A percentile compares a stretch with the other conserved stretches of the same genome.
Evolutionary conservation across 1,140 invertebrate genomes (phyloP).

Genomic region (Bombus terrestris): DNA sequence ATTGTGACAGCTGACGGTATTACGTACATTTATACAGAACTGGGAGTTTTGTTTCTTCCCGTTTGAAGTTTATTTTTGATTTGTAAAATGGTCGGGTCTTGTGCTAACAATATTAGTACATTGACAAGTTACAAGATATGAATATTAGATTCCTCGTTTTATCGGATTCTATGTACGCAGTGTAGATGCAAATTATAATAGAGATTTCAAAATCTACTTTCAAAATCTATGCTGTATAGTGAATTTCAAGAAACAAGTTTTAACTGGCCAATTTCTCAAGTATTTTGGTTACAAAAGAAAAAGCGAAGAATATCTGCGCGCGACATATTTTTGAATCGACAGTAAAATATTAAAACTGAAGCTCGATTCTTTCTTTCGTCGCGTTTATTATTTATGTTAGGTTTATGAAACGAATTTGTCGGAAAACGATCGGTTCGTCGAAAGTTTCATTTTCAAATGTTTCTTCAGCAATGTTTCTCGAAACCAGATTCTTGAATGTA

Average conservation of each 20-base stretch:
- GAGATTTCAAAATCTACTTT: no score
- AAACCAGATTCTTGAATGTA: no score
- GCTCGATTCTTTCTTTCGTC: not conserved
- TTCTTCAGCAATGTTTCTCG: not conserved
- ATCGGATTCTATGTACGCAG: no score
- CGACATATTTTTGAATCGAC: not conserved
- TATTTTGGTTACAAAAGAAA: not conserved
- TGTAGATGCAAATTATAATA: no score
- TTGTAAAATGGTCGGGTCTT: not conserved
- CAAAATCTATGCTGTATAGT: not conserved
- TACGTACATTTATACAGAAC: not conserved
- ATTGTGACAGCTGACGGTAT: slow-evolving; percentile 6
- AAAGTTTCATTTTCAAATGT: not conserved
- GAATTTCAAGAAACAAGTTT: not conserved
- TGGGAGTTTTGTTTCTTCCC: no score
- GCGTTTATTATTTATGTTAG: not conserved
- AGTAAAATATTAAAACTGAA: not conserved
- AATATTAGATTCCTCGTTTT: no score
- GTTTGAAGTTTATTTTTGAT: not conserved
- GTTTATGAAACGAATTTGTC: not conserved
- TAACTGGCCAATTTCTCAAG: no score
- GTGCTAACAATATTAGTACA: not conserved
- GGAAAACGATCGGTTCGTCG: no score
- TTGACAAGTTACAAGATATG: no score
- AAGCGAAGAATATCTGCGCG: not conserved